Base-by-base conservation (phyloP, 1,140 invertebrate species). In the Cyphomyrmex costatus region DNA sequence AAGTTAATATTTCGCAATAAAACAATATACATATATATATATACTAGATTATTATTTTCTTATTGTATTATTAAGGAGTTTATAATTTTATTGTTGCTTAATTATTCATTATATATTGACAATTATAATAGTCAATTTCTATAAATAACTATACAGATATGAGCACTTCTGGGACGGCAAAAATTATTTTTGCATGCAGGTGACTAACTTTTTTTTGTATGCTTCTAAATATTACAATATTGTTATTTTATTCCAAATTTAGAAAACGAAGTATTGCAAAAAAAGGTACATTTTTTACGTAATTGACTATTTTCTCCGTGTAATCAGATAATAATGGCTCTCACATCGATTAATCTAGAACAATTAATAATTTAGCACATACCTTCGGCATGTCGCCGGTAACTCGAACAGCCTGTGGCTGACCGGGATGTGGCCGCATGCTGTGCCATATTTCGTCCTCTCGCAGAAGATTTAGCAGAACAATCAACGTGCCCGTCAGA, bases 391-490 rank as follows among this genome's bases (percentile, higher is more conserved):
- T 65, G 33, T 94, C 93, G 27, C 87, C 82, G 1, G 89, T 19
- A 6, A 84, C 30, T 78, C 90, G 92, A 12, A 71, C 78, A 5
- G 91, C 6, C 21, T 93, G 92, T 19, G 90, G 30, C 74, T 92
- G 93, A 51, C 90, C 92, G 16, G 92, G 71, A 88, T 93, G 92
- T 12, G 92, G 86, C 82, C 90, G 91, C 88, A 91, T 92, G 27
- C 88, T 82, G 74, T 93, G 93, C 94, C 94, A 95, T 79, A 95
- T 92, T 51, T 95, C 94, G 85, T 92, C 93, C 70, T 96, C 46
- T 49, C 46, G 95, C 19, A 95, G 93, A 0, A 96, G 92, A 71
- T 95, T 95, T 61, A 96, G 89, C 73, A 95, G 88, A 58, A 96
- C 92, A 27, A 96, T 89, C 24, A 95, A 89, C 89, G 93, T 93